A percentile compares a stretch with the other conserved stretches of the same genome.
Evolutionary conservation across 2,113 vertebrate species (phyloP).

Genomic region (Alethe castanea): DNA sequence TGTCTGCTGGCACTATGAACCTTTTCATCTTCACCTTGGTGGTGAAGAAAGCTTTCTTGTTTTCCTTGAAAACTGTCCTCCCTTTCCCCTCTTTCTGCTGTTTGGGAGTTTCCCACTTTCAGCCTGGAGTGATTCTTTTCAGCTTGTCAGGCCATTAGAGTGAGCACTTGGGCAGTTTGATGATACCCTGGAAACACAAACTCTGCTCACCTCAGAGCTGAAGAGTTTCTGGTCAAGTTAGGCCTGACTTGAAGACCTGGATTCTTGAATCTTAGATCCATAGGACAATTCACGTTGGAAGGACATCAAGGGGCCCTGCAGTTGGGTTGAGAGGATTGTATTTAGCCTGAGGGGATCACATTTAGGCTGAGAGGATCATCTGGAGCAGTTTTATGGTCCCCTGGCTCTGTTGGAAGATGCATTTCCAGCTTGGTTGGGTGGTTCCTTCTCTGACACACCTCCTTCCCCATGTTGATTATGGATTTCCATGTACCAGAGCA

Average conservation of each 20-base stretch:
- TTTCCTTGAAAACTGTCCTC: neutral
- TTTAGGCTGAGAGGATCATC: neutral
- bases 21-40: neutral
- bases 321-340: neutral
- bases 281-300: neutral
- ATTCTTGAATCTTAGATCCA: rapidly evolving
- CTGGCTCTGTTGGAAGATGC: neutral
- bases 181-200: neutral
- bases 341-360: no score
- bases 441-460: neutral
- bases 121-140: neutral
- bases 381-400: neutral
- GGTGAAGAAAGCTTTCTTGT: neutral
- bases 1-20: neutral
- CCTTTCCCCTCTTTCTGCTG: rapidly evolving
- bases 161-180: neutral
- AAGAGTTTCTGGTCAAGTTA: neutral
- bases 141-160: neutral
- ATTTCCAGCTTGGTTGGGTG: neutral
- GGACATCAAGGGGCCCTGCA: rapidly evolving
- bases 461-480: neutral
- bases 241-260: neutral
- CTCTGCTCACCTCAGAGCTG: neutral
- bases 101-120: neutral
- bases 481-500: neutral